Conservation (phyloP, 2,888 invertebrate genomes). For the Xylocampa areola region DNA sequence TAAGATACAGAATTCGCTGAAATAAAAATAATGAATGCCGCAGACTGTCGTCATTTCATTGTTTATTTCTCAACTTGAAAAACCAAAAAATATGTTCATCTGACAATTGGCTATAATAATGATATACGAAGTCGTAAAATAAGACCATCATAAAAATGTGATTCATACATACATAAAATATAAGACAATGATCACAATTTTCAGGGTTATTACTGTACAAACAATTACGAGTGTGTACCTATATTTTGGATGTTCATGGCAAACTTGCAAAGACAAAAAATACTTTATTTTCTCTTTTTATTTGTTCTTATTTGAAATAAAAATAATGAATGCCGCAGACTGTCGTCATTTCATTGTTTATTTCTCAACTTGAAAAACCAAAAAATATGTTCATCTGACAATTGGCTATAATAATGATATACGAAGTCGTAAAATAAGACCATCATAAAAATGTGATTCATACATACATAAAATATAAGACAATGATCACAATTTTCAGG, state of each 20-base stretch:
- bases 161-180: slow-evolving; percentile 36
- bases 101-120: slow-evolving; percentile 19
- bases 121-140: slow-evolving; percentile 37
- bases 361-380: slow-evolving; percentile 21
- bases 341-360: slow-evolving; percentile 22
- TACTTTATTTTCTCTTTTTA: too few species aligned
- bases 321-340: background rate
- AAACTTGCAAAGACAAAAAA: too few species aligned
- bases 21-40: background rate
- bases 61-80: slow-evolving; percentile 25
- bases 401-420: slow-evolving; percentile 24
- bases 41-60: slow-evolving; percentile 16
- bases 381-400: slow-evolving; percentile 17
- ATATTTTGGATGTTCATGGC: too few species aligned
- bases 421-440: slow-evolving; percentile 32
- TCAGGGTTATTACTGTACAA: slow-evolving; percentile 63
- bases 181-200: slow-evolving; percentile 54
- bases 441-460: slow-evolving; percentile 41
- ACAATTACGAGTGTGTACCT: slow-evolving; percentile 67
- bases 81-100: slow-evolving; percentile 16
- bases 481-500: slow-evolving; percentile 59
- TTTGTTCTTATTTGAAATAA: too few species aligned
- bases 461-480: slow-evolving; percentile 35
- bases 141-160: slow-evolving; percentile 33
- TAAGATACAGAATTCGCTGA: too few species aligned